phyloP scores from a whole-genome alignment of 2,113 vertebrate species.

The Scophthalmus maximus region DNA sequence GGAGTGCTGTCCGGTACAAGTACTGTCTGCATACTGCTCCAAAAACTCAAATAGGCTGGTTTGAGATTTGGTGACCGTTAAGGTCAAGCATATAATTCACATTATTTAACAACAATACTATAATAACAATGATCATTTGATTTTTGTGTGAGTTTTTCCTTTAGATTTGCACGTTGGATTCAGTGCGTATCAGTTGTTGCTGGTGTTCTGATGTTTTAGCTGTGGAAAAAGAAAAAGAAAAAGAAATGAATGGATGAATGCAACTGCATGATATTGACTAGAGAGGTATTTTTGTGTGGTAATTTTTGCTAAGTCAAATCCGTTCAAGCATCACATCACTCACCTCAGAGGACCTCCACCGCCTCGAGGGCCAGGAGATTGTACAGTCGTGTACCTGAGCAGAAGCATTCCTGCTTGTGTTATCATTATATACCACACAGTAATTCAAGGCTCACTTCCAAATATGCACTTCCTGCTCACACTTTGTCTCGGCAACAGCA shows the following conservation, averaged over 20 bases:
- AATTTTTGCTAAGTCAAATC: conserved; percentile 18
- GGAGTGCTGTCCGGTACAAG: no score
- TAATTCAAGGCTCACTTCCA: conserved; percentile 9
- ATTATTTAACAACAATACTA: no score
- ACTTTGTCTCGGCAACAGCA: conserved; percentile 19
- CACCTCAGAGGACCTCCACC: not conserved
- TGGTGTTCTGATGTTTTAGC: no score
- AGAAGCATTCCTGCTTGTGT: conserved; percentile 9
- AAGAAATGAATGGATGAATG: conserved; percentile 45
- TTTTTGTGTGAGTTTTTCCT: conserved; percentile 21
- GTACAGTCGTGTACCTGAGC: conserved; percentile 21
- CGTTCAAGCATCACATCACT: not conserved
- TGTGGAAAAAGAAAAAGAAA: no score
- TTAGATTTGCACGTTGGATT: no score
- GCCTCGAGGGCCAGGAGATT: no score
- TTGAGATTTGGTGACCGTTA: not conserved
- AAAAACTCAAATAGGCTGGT: not conserved
- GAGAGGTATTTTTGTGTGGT: conserved; percentile 7
- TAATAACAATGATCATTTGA: not conserved
- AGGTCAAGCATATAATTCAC: not conserved
- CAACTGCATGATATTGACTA: conserved; percentile 56
- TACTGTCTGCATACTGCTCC: not conserved
- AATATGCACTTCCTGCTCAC: conserved; percentile 11
- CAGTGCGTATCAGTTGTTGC: conserved; percentile 4
- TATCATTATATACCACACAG: not conserved